phyloP scores from a whole-genome alignment of 2,113 vertebrate species.

The Oceanodroma tethys region DNA sequence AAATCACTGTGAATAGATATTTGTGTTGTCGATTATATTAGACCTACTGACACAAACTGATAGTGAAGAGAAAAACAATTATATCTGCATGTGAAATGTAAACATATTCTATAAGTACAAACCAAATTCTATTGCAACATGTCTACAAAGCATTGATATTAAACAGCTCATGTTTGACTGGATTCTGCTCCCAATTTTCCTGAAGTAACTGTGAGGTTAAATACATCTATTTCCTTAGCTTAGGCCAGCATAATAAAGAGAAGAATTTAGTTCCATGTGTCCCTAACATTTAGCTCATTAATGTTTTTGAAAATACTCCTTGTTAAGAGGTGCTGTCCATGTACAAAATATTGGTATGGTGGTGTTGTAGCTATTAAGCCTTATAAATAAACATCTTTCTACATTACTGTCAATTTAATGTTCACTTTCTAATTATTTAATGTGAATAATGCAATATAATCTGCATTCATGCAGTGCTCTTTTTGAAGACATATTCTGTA shows the following conservation, averaged over 20 bases:
- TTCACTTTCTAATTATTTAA: conserved; percentile 51
- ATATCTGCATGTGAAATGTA: not conserved
- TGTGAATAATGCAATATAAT: conserved; percentile 13
- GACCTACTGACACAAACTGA: not conserved
- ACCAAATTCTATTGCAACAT: not conserved
- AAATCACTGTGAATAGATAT: not conserved
- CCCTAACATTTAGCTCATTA: not conserved
- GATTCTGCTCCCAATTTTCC: not conserved
- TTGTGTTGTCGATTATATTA: not conserved
- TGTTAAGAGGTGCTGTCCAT: not conserved
- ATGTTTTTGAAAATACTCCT: not conserved
- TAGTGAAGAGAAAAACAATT: not conserved
- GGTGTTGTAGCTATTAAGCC: not conserved
- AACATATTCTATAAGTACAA: not conserved
- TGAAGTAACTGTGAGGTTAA: not conserved
- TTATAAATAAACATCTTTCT: conserved; percentile 38
- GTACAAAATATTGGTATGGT: not conserved
- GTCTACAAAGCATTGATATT: not conserved
- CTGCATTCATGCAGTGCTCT: not conserved
- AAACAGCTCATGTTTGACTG: not conserved
- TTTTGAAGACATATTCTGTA: not conserved
- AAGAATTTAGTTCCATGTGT: not conserved
- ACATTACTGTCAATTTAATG: conserved; percentile 11
- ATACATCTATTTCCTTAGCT: not conserved
- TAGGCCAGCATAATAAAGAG: not conserved